A percentile compares a stretch with the other conserved stretches of the same genome.
phyloP scores from a whole-genome alignment of 2,888 invertebrate species.

The Sinhomidia bicolor region DNA sequence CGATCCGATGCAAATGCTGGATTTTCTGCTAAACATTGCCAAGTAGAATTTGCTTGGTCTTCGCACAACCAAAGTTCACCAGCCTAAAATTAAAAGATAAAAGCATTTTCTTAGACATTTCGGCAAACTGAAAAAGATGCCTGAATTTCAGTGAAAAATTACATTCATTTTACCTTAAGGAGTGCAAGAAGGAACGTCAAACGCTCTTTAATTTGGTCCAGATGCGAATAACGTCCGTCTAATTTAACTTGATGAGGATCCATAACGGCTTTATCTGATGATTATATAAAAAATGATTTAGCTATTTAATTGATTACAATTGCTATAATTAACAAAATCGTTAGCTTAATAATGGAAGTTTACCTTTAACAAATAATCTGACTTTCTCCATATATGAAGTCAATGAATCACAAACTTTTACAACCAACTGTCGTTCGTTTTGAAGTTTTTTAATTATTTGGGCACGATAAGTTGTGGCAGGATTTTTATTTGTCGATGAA shows the following conservation, averaged over 20 bases:
- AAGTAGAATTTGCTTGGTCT: slow-evolving; percentile 98
- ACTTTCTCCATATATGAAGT: slow-evolving; percentile 92
- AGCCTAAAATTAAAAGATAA: slow-evolving; percentile 84
- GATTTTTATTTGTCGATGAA: slow-evolving; percentile 84
- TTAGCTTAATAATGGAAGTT: slow-evolving; percentile 34
- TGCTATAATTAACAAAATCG: no score
- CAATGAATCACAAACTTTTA: slow-evolving; percentile 79
- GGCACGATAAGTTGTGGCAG: slow-evolving; percentile 76
- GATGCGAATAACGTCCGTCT: slow-evolving; percentile 95
- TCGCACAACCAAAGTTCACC: slow-evolving; percentile 98
- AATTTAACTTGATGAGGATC: slow-evolving; percentile 90
- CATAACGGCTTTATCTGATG: slow-evolving; percentile 87
- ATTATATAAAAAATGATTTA: slow-evolving; percentile 74
- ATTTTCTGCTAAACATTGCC: slow-evolving; percentile 97
- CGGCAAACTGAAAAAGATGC: background rate
- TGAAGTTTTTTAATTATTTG: slow-evolving; percentile 77
- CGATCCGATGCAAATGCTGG: slow-evolving; percentile 96
- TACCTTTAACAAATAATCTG: slow-evolving; percentile 85
- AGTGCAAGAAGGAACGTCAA: slow-evolving; percentile 95
- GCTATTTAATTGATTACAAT: no score
- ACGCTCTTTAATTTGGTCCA: slow-evolving; percentile 95
- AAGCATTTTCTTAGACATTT: background rate
- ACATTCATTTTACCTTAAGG: slow-evolving; percentile 85
- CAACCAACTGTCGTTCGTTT: slow-evolving; percentile 77
- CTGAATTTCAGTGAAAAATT: background rate